Base-by-base conservation (phyloP, 2,888 invertebrate genomes). In the Mantis religiosa region DNA sequence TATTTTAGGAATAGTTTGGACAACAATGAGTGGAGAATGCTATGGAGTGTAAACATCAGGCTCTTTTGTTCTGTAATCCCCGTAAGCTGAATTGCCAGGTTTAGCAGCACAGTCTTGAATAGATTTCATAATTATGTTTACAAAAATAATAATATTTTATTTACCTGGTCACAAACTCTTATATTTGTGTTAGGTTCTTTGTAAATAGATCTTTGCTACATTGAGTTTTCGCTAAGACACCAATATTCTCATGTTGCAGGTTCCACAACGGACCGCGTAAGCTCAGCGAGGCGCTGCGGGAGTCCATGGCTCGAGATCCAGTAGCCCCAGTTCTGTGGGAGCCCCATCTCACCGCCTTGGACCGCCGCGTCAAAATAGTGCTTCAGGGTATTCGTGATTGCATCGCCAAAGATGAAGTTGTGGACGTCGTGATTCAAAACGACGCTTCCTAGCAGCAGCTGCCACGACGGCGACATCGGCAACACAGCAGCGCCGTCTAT, bases 271-370 rank as follows among this genome's bases (percentile, higher is more conserved):
- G 97, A 2, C 95, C 95, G 27, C 94, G 94, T 89, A 95, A 95
- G 85, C 94, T 99, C 88, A 97, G 98, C 91, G 95, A 95, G 88
- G 94, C 96, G 41, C 95, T 99, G 94, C 95, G 96, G 7, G 95
- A 95, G 88, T 97, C 98, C 87, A 94, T 99, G 95, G 94, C 95
- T 34, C 93, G 92, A 30, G 99, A 99, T 93, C 98, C 98, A 0
- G 94, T 99, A 7, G 94, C 95, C 15, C 99, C 99, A 0, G 95
- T 99, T 87, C 95, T 99, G 2, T 97, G 98, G 96, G 98, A 98
- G 92, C 97, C 98, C 0, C 99, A 99, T 93, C 94, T 98, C 89
- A 94, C 94, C 25, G 99, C 99, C 0, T 94, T 99, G 82, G 99
- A 99, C 93, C 95, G 99, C 54, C 95, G 99, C 86, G 95, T 99